Percentiles rank a stretch among this genome's conserved stretches.
Conservation (phyloP, 2,797 vertebrate species). For the Centropyge bicolor region DNA sequence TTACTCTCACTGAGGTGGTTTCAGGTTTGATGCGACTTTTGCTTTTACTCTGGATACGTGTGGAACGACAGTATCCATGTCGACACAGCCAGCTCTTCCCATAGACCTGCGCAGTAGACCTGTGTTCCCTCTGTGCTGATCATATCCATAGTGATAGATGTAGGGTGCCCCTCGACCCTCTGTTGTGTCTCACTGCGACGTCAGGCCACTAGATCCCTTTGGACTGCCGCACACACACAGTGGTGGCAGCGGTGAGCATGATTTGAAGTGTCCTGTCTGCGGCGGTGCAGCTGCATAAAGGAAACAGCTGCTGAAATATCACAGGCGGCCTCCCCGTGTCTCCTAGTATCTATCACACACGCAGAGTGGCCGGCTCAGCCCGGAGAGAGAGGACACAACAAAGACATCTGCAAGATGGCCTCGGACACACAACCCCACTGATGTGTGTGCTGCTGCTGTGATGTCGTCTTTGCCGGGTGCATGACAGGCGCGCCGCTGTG, state of each 20-base stretch:
- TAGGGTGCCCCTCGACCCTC: constrained; percentile 54
- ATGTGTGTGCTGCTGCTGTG: constrained; percentile 56
- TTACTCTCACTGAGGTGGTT: background rate
- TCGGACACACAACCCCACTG: constrained; percentile 71
- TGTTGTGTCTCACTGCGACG: constrained; percentile 50
- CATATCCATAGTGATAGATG: constrained; percentile 66
- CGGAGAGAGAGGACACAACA: constrained; percentile 67
- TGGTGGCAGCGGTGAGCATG: constrained; percentile 69
- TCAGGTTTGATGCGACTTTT: background rate
- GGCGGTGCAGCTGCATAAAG: constrained; percentile 80
- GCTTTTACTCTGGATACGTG: background rate
- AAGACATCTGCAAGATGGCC: constrained; percentile 85
- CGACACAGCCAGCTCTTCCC: constrained; percentile 11
- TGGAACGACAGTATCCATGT: background rate
- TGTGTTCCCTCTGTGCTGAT: constrained; percentile 45
- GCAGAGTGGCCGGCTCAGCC: constrained; percentile 61
- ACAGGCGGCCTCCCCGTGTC: constrained; percentile 68
- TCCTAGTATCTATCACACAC: constrained; percentile 71
- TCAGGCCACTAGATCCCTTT: constrained; percentile 50
- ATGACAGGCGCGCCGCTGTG: constrained; percentile 52
- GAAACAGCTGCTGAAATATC: constrained; percentile 85
- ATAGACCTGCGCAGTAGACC: constrained; percentile 41
- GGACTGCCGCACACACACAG: constrained; percentile 55
- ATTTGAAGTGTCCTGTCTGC: constrained; percentile 82
- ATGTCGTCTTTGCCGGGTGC: constrained; percentile 39